Conservation (phyloP, 1,140 invertebrate genomes). For the Globodera ellingtonae region DNA sequence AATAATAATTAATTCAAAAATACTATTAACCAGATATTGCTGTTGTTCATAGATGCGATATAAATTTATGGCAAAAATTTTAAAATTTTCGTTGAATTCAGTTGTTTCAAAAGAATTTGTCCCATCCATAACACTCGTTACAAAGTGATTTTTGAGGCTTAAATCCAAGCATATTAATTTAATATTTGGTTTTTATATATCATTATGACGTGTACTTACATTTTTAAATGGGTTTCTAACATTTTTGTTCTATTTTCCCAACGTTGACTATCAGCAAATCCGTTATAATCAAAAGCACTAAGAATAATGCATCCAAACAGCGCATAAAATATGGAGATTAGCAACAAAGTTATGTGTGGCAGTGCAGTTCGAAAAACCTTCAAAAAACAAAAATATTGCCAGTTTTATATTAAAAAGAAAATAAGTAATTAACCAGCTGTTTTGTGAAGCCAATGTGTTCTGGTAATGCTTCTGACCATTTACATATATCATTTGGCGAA, state of each 20-base stretch:
- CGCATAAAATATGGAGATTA: slow-evolving; percentile 61
- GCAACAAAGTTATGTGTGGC: slow-evolving; percentile 61
- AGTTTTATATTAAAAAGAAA: too few relatives aligned
- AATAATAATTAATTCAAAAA: not conserved
- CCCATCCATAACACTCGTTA: not conserved
- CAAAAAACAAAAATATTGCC: not conserved
- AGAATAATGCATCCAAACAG: slow-evolving; percentile 57
- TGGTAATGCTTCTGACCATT: slow-evolving; percentile 60
- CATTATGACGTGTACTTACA: not conserved
- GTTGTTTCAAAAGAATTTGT: not conserved
- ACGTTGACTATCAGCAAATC: slow-evolving; percentile 20
- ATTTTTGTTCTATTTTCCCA: slow-evolving; percentile 11
- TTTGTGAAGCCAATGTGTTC: slow-evolving; percentile 64
- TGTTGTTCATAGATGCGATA: slow-evolving; percentile 11
- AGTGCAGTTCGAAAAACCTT: slow-evolving; percentile 63
- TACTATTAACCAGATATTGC: slow-evolving; percentile 28
- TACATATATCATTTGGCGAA: slow-evolving; percentile 46
- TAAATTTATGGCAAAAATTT: slow-evolving; percentile 7
- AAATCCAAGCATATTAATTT: not conserved
- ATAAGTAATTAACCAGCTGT: slow-evolving; percentile 49
- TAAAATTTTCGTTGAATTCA: not conserved
- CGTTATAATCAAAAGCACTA: slow-evolving; percentile 54
- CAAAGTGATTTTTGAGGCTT: slow-evolving; percentile 21
- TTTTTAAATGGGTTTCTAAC: not conserved
- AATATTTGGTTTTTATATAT: not conserved